phyloP scores from a whole-genome alignment of 1,140 invertebrate species.

The Drosophila leontia region DNA sequence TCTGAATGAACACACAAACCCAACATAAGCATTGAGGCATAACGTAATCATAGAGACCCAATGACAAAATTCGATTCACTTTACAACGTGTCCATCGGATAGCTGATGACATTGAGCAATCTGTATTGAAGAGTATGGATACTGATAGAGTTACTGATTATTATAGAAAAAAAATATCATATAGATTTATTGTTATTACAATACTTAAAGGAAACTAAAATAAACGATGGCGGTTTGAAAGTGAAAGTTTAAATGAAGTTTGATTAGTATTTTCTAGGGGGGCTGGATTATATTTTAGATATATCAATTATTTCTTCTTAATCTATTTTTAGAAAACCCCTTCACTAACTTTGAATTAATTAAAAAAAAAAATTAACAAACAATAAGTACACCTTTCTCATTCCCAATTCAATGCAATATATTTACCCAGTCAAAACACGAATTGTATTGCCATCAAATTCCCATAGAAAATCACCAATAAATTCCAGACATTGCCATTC shows the following conservation, averaged over 20 bases:
- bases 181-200: not conserved
- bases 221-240: not conserved
- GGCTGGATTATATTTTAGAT: no score
- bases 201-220: not conserved
- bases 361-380: not conserved
- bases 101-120: slow-evolving; percentile 62
- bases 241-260: no score
- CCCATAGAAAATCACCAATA: slow-evolving; percentile 1
- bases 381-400: not conserved
- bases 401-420: not conserved
- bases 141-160: slow-evolving; percentile 18
- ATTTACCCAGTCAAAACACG: slow-evolving; percentile 1
- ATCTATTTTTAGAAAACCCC: not conserved
- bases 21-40: slow-evolving; percentile 36
- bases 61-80: slow-evolving; percentile 59
- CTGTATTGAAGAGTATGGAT: not conserved
- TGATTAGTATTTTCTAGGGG: no score
- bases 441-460: slow-evolving; percentile 9
- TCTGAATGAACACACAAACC: slow-evolving; percentile 21
- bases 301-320: no score
- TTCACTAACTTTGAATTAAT: not conserved
- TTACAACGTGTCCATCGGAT: slow-evolving; percentile 40
- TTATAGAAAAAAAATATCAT: not conserved
- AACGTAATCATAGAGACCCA: slow-evolving; percentile 39
- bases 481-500: slow-evolving; percentile 6